Conservation (phyloP, 1,140 invertebrate genomes). For the Subanguina moxae region DNA sequence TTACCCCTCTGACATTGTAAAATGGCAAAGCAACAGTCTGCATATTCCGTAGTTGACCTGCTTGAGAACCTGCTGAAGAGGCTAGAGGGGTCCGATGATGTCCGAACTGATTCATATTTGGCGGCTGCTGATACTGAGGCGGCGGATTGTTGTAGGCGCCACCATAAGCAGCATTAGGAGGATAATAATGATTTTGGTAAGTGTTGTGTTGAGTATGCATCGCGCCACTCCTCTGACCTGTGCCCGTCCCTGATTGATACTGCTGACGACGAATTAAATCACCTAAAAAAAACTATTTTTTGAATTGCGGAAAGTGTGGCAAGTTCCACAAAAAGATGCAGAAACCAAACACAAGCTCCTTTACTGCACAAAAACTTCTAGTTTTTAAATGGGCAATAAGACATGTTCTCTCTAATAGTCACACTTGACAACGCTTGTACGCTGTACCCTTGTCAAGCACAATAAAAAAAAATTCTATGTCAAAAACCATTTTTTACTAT, state of each 20-base stretch:
- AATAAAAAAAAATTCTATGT: too few relatives aligned
- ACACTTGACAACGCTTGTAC: too few relatives aligned
- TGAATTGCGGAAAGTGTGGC: too few relatives aligned
- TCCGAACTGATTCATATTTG: too few relatives aligned
- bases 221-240: neutral
- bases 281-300: neutral
- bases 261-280: conserved; percentile 2
- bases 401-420: too few relatives aligned
- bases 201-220: neutral
- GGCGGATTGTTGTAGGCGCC: neutral
- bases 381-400: too few relatives aligned
- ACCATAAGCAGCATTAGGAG: neutral
- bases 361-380: too few relatives aligned
- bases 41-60: conserved; percentile 18
- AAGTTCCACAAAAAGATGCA: too few relatives aligned
- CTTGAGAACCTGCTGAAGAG: conserved; percentile 12
- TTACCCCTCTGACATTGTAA: conserved; percentile 18
- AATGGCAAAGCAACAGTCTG: conserved; percentile 27
- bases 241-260: neutral
- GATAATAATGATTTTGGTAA: neutral
- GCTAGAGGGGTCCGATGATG: neutral
- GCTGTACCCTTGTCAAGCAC: too few relatives aligned
- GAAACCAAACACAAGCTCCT: too few relatives aligned
- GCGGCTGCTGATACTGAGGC: conserved; percentile 3
- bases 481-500: too few relatives aligned